Evolutionary conservation across 2,113 vertebrate species (phyloP).

Genomic region (Probosciger aterrimus): DNA sequence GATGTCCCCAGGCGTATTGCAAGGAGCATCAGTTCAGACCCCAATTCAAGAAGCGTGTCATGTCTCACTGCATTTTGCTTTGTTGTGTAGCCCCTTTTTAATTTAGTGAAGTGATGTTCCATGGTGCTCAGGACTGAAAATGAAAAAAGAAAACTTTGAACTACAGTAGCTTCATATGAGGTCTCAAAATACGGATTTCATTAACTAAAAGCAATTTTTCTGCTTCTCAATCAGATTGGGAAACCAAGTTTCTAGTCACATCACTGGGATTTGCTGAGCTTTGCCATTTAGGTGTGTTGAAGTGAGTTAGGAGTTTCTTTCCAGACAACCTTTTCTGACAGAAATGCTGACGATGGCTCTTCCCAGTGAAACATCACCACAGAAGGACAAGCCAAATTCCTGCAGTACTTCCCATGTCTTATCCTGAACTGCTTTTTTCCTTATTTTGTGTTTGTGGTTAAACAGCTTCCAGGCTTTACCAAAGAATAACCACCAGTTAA

Average conservation of each 20-base stretch:
- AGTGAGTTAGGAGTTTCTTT: background rate
- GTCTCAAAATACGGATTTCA: background rate
- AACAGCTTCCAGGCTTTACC: conserved; percentile 15
- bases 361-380: background rate
- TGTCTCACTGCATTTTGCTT: background rate
- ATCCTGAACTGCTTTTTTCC: background rate
- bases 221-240: background rate
- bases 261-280: background rate
- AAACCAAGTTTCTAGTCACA: background rate
- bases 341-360: fast-evolving
- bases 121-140: background rate
- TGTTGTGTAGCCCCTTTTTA: background rate
- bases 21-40: background rate
- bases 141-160: background rate
- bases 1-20: background rate
- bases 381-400: background rate
- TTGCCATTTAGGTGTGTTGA: background rate
- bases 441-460: conserved; percentile 13
- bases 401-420: background rate
- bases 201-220: background rate
- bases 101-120: background rate
- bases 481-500: background rate
- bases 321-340: background rate
- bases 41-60: background rate
- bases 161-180: background rate